Evolutionary conservation across 2,113 vertebrate genomes (phyloP).

Genomic region (Corvus cornix): DNA sequence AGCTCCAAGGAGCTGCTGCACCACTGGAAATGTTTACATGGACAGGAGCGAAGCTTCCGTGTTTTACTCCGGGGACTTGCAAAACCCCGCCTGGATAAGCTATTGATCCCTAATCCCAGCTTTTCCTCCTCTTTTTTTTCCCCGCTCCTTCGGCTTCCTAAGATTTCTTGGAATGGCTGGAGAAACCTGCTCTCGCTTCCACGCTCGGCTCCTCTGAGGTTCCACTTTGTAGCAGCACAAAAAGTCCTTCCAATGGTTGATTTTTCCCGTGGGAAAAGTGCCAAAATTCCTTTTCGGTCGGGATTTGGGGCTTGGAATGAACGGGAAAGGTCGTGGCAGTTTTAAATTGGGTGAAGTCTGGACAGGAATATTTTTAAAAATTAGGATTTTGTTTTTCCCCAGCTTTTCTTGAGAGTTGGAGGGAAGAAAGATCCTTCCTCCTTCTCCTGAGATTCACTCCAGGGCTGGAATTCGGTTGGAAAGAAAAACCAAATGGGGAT

Average conservation of each 20-base stretch:
- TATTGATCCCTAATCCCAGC: constrained; percentile 10
- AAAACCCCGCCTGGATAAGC: constrained; percentile 23
- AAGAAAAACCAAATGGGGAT: neutral
- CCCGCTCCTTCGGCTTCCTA: neutral
- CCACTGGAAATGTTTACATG: constrained; percentile 64
- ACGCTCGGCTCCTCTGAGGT: neutral
- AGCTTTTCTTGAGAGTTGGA: neutral
- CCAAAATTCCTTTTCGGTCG: constrained; percentile 5
- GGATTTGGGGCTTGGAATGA: neutral
- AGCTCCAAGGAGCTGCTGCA: neutral
- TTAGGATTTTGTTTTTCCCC: neutral
- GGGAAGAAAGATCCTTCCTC: neutral
- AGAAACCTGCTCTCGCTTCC: neutral
- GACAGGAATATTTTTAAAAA: neutral
- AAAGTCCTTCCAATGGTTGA: neutral
- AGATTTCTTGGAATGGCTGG: neutral
- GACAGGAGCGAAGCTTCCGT: constrained; percentile 40
- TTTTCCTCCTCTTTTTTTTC: neutral
- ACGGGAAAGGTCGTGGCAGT: constrained; percentile 25
- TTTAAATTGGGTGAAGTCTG: constrained; percentile 28
- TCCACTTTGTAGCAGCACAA: neutral
- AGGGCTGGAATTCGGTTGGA: neutral
- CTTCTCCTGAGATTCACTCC: neutral
- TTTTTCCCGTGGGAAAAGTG: neutral
- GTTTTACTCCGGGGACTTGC: constrained; percentile 12